A percentile compares a stretch with the other conserved stretches of the same genome.
These are phyloP conservation scores for Busseola fusca DNA, from an alignment of 2,888 invertebrate species.

Conservation along the genomic window DNA sequence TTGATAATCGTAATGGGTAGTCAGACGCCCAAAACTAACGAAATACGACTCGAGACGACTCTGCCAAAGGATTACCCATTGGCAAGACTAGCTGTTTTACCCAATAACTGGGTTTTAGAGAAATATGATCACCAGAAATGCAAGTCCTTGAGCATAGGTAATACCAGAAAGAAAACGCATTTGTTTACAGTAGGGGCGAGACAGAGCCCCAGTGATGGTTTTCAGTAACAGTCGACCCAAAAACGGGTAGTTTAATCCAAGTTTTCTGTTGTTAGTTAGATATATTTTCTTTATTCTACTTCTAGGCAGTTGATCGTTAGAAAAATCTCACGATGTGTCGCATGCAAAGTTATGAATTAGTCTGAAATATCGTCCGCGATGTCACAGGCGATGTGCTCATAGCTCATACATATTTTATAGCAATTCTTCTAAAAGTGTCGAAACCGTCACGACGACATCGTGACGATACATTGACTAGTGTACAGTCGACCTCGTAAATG, in stretches of 20 bases:
- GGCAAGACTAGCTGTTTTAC: no score
- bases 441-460: not conserved
- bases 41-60: no score
- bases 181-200: no score
- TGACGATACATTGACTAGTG: not conserved
- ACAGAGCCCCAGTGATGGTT: no score
- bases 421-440: conserved; percentile 8
- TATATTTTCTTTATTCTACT: not conserved
- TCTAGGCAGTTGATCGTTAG: conserved; percentile 4
- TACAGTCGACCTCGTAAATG: not conserved
- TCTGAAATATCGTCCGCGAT: conserved; percentile 12
- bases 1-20: no score
- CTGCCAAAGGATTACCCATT: no score
- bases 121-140: no score
- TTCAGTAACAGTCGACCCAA: not conserved
- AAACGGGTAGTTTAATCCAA: not conserved
- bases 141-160: no score
- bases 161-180: no score
- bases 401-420: conserved; percentile 25
- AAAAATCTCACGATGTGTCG: conserved; percentile 17
- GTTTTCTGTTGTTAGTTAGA: not conserved
- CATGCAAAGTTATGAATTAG: conserved; percentile 18
- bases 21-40: no score
- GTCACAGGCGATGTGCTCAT: conserved; percentile 3
- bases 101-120: no score